Conservation (phyloP, 1,140 invertebrate species). For the Solenopsis fugax region DNA sequence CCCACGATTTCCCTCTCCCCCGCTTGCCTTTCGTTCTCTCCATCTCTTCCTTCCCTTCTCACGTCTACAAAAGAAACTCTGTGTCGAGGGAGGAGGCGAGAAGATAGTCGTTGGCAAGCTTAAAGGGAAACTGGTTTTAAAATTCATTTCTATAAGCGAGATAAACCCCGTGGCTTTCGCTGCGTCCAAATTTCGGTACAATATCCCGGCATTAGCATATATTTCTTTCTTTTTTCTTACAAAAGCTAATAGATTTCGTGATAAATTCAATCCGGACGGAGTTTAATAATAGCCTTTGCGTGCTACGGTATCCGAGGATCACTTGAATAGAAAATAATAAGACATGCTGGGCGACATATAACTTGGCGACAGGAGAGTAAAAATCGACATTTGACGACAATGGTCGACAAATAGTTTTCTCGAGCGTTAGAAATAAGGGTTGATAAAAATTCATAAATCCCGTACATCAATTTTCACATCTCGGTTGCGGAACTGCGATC, state of each 20-base stretch:
- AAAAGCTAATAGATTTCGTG: not conserved
- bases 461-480: not conserved
- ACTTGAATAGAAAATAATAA: not conserved
- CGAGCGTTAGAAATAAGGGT: too few relatives aligned
- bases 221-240: not conserved
- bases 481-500: slow-evolving; percentile 26
- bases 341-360: too few relatives aligned
- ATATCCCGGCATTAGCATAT: not conserved
- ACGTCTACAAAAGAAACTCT: slow-evolving; percentile 38
- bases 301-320: not conserved
- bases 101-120: slow-evolving; percentile 23
- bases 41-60: slow-evolving; percentile 52
- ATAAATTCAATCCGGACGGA: slow-evolving; percentile 5
- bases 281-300: not conserved
- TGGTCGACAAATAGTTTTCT: not conserved
- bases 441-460: too few relatives aligned
- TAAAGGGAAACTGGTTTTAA: slow-evolving; percentile 59
- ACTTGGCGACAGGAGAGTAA: not conserved
- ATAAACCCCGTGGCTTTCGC: slow-evolving; percentile 27
- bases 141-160: slow-evolving; percentile 59
- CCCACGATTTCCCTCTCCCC: slow-evolving; percentile 47
- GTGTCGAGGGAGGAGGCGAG: slow-evolving; percentile 33
- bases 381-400: not conserved
- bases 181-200: slow-evolving; percentile 33
- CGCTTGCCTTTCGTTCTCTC: not conserved